These are phyloP conservation scores for Phytoseiulus persimilis DNA, from an alignment of 2,888 invertebrate genomes.

Conservation along the genomic window DNA sequence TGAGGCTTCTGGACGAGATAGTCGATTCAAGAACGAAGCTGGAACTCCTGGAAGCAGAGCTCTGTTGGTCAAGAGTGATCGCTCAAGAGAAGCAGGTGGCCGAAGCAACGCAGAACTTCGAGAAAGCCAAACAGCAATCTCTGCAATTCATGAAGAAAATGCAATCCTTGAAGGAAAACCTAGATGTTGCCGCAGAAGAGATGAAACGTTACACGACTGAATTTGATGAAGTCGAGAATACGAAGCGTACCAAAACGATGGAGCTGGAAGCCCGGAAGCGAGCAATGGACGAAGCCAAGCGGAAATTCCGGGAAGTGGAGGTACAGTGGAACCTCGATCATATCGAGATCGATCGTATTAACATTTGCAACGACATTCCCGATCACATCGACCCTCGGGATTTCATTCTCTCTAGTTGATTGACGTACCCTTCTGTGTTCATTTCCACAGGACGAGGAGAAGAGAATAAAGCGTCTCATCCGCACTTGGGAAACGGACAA, in stretches of 20 bases:
- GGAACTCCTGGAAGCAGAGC: slow-evolving; percentile 56
- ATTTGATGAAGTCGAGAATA: neutral
- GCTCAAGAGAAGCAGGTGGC: slow-evolving; percentile 48
- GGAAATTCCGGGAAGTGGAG: slow-evolving; percentile 31
- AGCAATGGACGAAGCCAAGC: slow-evolving; percentile 26
- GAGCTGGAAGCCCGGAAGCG: slow-evolving; percentile 47
- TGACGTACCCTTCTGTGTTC: too few species aligned
- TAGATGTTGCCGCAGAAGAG: slow-evolving; percentile 47
- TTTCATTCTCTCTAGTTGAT: neutral
- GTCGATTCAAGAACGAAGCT: slow-evolving; percentile 55
- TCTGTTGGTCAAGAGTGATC: slow-evolving; percentile 55
- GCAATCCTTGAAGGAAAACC: slow-evolving; percentile 45
- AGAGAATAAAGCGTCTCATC: slow-evolving; percentile 40
- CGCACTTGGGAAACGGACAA: slow-evolving; percentile 40
- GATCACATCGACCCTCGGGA: neutral
- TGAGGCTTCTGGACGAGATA: slow-evolving; percentile 56
- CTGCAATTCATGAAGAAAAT: slow-evolving; percentile 49
- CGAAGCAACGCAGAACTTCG: slow-evolving; percentile 47
- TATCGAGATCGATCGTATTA: neutral
- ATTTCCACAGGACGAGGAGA: slow-evolving; percentile 18
- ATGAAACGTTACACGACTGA: slow-evolving; percentile 46
- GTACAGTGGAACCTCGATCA: neutral
- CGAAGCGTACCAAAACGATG: slow-evolving; percentile 47
- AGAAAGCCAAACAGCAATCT: slow-evolving; percentile 47
- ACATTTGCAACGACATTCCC: too few species aligned